These are phyloP conservation scores for Meloidogyne floridensis DNA, from an alignment of 1,140 invertebrate species.

Conservation along the genomic window DNA sequence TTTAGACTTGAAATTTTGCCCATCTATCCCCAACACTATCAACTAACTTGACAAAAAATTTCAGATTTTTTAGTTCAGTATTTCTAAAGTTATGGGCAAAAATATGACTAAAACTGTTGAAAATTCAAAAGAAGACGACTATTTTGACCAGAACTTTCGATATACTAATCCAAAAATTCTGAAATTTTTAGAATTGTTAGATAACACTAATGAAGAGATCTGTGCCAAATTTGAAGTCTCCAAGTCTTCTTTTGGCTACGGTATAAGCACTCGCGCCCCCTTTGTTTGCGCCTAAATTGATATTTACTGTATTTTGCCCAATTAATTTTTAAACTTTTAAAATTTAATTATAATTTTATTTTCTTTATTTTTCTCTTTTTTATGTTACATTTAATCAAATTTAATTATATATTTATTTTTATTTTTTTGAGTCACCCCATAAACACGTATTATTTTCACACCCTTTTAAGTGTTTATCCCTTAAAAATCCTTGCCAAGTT, in stretches of 20 bases:
- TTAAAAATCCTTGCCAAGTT: not conserved
- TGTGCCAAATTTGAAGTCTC: not conserved
- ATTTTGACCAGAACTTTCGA: not conserved
- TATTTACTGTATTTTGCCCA: too few species aligned
- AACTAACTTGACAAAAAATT: not conserved
- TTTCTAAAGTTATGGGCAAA: not conserved
- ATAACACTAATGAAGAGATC: too few species aligned
- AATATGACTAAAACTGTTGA: not conserved
- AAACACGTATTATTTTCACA: not conserved
- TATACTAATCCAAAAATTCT: not conserved
- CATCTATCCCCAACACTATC: not conserved
- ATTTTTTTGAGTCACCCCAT: not conserved
- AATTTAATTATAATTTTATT: too few species aligned
- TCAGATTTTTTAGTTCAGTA: not conserved
- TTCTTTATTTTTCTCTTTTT: too few species aligned
- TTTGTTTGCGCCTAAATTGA: too few species aligned
- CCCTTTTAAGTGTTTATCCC: not conserved
- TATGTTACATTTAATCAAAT: too few species aligned
- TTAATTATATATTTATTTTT: too few species aligned
- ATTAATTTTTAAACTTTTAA: too few species aligned
- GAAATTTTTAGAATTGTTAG: not conserved
- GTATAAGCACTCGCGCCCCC: not conserved
- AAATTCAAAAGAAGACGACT: not conserved
- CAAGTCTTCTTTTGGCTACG: not conserved
- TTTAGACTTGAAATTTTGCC: not conserved